phyloP scores from a whole-genome alignment of 92 coral and sea anemone genomes.

The Umimayanthus chanpuru region DNA sequence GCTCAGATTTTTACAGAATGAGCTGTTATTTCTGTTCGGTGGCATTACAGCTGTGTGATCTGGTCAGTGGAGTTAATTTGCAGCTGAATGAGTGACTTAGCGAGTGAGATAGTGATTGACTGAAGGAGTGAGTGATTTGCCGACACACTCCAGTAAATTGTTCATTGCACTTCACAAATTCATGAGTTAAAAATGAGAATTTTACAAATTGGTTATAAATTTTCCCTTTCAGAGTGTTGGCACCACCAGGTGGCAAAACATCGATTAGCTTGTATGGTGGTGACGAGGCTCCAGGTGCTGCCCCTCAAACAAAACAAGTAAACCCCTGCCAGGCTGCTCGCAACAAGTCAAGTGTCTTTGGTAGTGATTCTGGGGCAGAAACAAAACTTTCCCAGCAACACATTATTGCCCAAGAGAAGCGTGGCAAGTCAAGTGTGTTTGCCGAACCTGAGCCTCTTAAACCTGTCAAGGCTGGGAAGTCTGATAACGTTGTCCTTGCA shows the following conservation, averaged over 20 bases:
- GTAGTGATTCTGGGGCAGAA: conserved; percentile 43
- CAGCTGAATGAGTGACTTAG: too few species aligned
- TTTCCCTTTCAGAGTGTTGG: conserved; percentile 73
- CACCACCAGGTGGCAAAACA: conserved; percentile 98
- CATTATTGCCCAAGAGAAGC: conserved; percentile 72
- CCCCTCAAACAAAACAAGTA: conserved; percentile 45
- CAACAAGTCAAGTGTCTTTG: conserved; percentile 87
- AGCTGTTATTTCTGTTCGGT: too few species aligned
- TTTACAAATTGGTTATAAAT: background rate
- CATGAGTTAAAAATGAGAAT: too few species aligned
- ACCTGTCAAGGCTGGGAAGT: conserved; percentile 29
- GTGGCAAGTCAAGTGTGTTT: conserved; percentile 89
- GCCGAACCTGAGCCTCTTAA: conserved; percentile 41
- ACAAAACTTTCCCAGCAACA: conserved; percentile 38
- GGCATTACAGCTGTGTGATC: too few species aligned
- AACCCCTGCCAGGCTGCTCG: conserved; percentile 88
- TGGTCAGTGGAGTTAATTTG: too few species aligned
- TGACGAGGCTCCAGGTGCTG: conserved; percentile 38
- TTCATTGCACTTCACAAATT: too few species aligned
- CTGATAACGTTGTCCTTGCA: conserved; percentile 25
- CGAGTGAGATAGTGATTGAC: too few species aligned
- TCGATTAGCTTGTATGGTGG: conserved; percentile 80
- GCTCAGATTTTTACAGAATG: too few species aligned
- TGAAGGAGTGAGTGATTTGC: too few species aligned
- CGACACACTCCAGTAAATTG: too few species aligned